These are phyloP conservation scores for Myiopsitta monachus DNA, from an alignment of 2,113 vertebrate species.

Conservation along the genomic window DNA sequence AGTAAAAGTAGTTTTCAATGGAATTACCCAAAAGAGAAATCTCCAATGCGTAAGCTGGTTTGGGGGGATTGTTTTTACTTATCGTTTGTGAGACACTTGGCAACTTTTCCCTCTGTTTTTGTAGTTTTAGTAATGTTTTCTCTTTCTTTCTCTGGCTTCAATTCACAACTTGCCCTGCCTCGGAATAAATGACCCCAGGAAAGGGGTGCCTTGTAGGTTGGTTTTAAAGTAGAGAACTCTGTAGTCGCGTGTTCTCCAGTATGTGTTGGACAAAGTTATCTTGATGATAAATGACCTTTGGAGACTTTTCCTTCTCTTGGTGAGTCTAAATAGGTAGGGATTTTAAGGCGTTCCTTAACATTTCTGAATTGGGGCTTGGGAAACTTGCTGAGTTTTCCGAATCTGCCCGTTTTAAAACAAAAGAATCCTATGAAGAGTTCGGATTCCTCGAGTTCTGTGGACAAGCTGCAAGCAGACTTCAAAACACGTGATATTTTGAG, in stretches of 20 bases:
- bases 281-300: background rate
- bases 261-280: background rate
- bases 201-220: background rate
- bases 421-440: background rate
- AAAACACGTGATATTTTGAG: conserved; percentile 34
- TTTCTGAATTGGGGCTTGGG: conserved; percentile 31
- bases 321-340: conserved; percentile 27
- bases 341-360: conserved; percentile 43
- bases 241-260: background rate
- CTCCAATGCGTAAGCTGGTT: background rate
- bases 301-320: conserved; percentile 31
- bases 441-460: conserved; percentile 27
- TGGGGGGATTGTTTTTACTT: conserved; percentile 8
- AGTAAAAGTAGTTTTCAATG: background rate
- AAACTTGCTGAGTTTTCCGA: conserved; percentile 45
- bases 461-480: conserved; percentile 63
- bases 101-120: conserved; percentile 18
- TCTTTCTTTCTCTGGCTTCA: conserved; percentile 32
- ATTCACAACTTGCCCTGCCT: conserved; percentile 34
- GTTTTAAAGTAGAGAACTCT: conserved; percentile 23
- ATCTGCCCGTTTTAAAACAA: background rate
- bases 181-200: background rate
- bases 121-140: conserved; percentile 1
- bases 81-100: background rate
- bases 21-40: background rate